Base-by-base conservation (phyloP, 2,797 vertebrate species). In the Merluccius polli region DNA sequence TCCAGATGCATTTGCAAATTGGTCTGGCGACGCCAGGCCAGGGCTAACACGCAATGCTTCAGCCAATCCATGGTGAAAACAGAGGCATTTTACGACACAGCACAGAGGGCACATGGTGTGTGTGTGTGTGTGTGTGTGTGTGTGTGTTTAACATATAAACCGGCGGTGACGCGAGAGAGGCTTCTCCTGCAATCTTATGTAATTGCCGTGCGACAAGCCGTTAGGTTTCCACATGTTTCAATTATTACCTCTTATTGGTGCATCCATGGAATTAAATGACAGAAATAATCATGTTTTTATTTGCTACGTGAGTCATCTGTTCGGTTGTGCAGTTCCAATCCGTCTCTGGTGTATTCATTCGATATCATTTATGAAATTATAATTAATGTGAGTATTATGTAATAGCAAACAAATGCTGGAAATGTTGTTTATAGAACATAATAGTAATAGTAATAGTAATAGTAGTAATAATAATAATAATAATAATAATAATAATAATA, bases 61-160 rank as follows among this genome's bases (percentile, higher is more conserved):
- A 84, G 79, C 78, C 72, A n/a, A 13, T n/a, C 44, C 71, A 76
- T 75, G 33, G 3, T 76, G 79, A 87, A 81, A 83, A 83, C 82
- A 72, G 78, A 79, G 79, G 48, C 71, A 74, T 80, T 81, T 65
- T 36, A 48, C 33, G 33, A 35, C 44, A 48, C 44, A 77, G 69
- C 71, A 30, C n/a, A n/a, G n/a, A n/a, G n/a, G n/a, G n/a, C n/a
- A n/a, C n/a, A n/a, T n/a, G n/a, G n/a, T n/a, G n/a, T 35, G 27
- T 48, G 38, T 6, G 38, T 41, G 38, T 41, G 38, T 41, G 38
- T 41, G 38, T 41, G 38, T 41, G 38, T 41, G 38, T 41, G 38
- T 41, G 38, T 41, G 38, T 41, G 38, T 41, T n/a, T n/a, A n/a
- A n/a, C n/a, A n/a, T n/a, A n/a, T n/a, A n/a, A n/a, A n/a, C n/a